These are phyloP conservation scores for Athene cunicularia DNA, from an alignment of 2,113 vertebrate species.

Conservation along the genomic window DNA sequence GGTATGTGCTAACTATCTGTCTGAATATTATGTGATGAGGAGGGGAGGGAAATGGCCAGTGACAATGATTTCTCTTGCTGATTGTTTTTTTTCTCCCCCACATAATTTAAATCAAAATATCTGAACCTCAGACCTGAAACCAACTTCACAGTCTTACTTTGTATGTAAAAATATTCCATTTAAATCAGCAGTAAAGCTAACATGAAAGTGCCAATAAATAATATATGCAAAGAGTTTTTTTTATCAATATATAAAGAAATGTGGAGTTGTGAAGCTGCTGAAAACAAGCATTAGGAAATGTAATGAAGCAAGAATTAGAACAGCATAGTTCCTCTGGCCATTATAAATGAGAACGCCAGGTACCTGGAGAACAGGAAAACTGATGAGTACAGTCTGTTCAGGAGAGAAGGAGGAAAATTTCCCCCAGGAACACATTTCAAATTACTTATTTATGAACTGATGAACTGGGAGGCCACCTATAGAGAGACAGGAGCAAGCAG, in stretches of 20 bases:
- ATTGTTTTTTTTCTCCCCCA: background rate
- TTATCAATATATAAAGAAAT: conserved; percentile 81
- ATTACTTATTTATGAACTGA: conserved; percentile 93
- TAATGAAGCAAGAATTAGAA: conserved; percentile 86
- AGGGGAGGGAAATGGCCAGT: background rate
- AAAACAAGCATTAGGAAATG: conserved; percentile 82
- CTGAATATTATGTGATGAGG: background rate
- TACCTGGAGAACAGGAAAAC: conserved; percentile 85
- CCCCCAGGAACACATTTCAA: conserved; percentile 87
- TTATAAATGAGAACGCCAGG: conserved; percentile 86
- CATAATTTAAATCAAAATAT: conserved; percentile 54
- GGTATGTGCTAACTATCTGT: conserved; percentile 16
- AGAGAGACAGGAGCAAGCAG: conserved; percentile 79
- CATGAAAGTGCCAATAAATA: conserved; percentile 82
- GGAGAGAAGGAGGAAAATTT: conserved; percentile 84
- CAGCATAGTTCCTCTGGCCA: conserved; percentile 85
- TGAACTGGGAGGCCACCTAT: conserved; percentile 89
- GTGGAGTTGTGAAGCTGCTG: conserved; percentile 77
- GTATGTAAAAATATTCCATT: conserved; percentile 80
- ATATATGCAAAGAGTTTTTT: conserved; percentile 80
- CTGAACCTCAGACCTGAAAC: conserved; percentile 68
- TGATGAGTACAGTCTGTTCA: conserved; percentile 86
- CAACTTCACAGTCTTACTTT: conserved; percentile 71
- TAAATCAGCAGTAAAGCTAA: conserved; percentile 78
- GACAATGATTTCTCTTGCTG: conserved; percentile 16